phyloP scores from a whole-genome alignment of 2,888 invertebrate genomes.

The Dione vanillae region DNA sequence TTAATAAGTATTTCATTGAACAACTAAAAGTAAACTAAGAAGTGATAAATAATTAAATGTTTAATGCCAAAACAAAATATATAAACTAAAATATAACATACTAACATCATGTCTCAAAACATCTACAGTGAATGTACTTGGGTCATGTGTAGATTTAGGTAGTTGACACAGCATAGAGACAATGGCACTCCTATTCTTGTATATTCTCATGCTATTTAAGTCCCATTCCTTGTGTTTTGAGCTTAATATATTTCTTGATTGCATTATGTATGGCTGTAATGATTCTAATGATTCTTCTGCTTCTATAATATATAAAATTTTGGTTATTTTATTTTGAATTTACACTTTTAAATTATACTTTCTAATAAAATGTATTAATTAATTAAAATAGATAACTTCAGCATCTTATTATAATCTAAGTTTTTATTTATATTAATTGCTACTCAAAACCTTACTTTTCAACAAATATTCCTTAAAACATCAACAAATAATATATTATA shows the following conservation, averaged over 20 bases:
- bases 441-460: no score
- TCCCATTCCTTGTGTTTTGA: conserved; percentile 38
- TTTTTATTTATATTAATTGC: no score
- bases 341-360: no score
- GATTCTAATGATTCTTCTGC: conserved; percentile 41
- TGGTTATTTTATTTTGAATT: neutral
- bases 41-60: no score
- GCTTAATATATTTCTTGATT: conserved; percentile 53
- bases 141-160: conserved; percentile 64
- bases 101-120: conserved; percentile 69
- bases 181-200: conserved; percentile 33
- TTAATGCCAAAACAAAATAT: no score
- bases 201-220: conserved; percentile 41
- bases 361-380: no score
- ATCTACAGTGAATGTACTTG: conserved; percentile 67
- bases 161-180: conserved; percentile 45
- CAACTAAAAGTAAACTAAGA: no score
- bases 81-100: neutral
- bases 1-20: no score
- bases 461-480: no score
- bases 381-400: no score
- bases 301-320: conserved; percentile 43
- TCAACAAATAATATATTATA: neutral
- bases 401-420: no score
- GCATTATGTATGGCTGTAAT: conserved; percentile 42